A percentile compares a stretch with the other conserved stretches of the same genome.
Evolutionary conservation across 92 coral and sea anemone genomes (phyloP).

Genomic region (Zoanthus sociatus): DNA sequence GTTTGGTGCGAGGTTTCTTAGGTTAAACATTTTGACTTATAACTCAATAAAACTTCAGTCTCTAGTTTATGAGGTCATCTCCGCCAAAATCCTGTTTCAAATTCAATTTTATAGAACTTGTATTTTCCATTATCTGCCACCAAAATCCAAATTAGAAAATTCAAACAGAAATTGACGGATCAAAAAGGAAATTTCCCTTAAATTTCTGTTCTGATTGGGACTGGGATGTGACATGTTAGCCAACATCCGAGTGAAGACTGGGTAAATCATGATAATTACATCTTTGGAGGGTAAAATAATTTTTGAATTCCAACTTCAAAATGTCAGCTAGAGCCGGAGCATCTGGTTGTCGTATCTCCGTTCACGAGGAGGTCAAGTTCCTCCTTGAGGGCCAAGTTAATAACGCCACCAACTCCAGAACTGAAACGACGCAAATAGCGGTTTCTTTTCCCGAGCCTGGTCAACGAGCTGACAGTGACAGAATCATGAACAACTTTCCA

Average conservation of each 20-base stretch:
- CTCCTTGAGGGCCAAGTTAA: background rate
- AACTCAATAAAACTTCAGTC: too few species aligned
- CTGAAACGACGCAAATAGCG: background rate
- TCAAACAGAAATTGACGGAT: too few species aligned
- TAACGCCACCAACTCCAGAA: background rate
- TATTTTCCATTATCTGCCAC: too few species aligned
- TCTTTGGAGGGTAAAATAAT: background rate
- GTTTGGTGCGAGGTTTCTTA: too few species aligned
- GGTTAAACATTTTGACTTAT: too few species aligned
- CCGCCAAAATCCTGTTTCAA: too few species aligned
- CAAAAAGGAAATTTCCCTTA: too few species aligned
- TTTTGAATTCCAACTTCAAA: background rate
- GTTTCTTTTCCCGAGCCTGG: background rate
- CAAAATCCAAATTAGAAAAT: too few species aligned
- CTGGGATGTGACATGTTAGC: background rate
- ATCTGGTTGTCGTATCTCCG: background rate
- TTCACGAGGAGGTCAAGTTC: background rate
- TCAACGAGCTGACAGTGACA: background rate
- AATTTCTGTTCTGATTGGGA: too few species aligned
- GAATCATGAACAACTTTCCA: background rate
- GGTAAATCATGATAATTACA: background rate
- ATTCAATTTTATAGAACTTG: too few species aligned
- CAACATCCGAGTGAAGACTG: background rate
- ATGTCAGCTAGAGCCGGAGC: background rate
- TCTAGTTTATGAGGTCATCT: too few species aligned